Percentiles rank a stretch among this genome's conserved stretches.
Evolutionary conservation across 2,888 invertebrate species (phyloP).

Genomic region (Pollenia angustigena): DNA sequence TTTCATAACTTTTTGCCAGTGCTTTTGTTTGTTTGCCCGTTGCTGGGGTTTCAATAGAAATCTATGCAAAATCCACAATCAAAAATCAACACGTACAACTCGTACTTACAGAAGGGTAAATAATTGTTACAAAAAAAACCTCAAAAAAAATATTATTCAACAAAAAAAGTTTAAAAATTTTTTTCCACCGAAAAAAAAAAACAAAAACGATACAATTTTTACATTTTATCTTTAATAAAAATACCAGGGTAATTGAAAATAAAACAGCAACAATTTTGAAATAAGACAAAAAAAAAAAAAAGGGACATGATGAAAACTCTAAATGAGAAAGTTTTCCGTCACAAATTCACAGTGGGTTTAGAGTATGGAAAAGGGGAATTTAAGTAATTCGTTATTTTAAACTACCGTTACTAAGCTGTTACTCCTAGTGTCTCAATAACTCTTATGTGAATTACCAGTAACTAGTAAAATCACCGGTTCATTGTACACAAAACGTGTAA

Average conservation of each 20-base stretch:
- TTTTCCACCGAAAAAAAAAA: conserved; percentile 1
- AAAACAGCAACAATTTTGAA: neutral
- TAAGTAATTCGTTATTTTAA: too few species aligned
- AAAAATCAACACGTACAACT: conserved; percentile 47
- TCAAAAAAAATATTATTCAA: neutral
- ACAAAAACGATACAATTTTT: conserved; percentile 21
- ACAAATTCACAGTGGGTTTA: neutral
- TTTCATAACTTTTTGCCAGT: neutral
- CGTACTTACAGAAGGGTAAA: conserved; percentile 14
- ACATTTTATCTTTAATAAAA: conserved; percentile 17
- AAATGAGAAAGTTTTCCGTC: conserved; percentile 40
- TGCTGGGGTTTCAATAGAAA: neutral
- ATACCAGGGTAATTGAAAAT: conserved; percentile 35
- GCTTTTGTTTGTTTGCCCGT: neutral
- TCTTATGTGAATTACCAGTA: too few species aligned
- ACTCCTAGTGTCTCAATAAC: too few species aligned
- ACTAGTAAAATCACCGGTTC: too few species aligned
- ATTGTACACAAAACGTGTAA: too few species aligned
- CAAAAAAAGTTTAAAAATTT: neutral
- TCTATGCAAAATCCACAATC: neutral
- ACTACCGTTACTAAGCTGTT: too few species aligned
- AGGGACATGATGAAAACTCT: conserved; percentile 1
- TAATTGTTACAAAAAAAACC: conserved; percentile 18
- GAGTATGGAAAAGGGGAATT: too few species aligned
- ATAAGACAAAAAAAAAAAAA: neutral